Evolutionary conservation across 2,888 invertebrate genomes (phyloP).

Genomic region (Dromius quadrimaculatus): DNA sequence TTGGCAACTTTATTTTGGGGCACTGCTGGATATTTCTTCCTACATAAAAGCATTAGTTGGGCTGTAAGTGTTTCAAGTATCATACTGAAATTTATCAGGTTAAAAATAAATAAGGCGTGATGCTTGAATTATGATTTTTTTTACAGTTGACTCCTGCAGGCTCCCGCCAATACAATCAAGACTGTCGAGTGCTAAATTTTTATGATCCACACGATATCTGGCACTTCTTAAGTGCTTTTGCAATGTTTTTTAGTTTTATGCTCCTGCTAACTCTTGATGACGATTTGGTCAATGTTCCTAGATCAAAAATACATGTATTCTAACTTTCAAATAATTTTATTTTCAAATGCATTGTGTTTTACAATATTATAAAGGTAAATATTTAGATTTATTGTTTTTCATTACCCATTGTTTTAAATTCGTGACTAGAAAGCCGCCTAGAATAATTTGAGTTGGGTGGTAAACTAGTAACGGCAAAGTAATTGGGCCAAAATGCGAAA

Average conservation of each 20-base stretch:
- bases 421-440: constrained; percentile 67
- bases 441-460: constrained; percentile 69
- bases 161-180: constrained; percentile 79
- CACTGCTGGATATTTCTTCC: constrained; percentile 79
- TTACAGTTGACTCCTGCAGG: constrained; percentile 77
- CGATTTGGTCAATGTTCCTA: constrained; percentile 74
- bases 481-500: constrained; percentile 68
- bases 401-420: constrained; percentile 67
- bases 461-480: constrained; percentile 68
- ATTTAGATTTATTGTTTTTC: constrained; percentile 52
- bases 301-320: constrained; percentile 81
- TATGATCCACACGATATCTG: constrained; percentile 89
- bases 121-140: constrained; percentile 31
- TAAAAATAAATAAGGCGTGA: constrained; percentile 20
- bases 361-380: constrained; percentile 55
- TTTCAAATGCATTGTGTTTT: not conserved
- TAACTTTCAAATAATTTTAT: constrained; percentile 63
- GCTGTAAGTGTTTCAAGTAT: constrained; percentile 65
- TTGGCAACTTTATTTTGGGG: constrained; percentile 76
- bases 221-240: constrained; percentile 84
- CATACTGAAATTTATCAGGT: not conserved
- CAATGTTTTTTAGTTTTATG: constrained; percentile 87
- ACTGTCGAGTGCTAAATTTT: constrained; percentile 77
- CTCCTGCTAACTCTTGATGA: constrained; percentile 85
- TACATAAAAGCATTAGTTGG: constrained; percentile 79